Conservation (phyloP, 2,113 vertebrate genomes). For the Carassius carassius region DNA sequence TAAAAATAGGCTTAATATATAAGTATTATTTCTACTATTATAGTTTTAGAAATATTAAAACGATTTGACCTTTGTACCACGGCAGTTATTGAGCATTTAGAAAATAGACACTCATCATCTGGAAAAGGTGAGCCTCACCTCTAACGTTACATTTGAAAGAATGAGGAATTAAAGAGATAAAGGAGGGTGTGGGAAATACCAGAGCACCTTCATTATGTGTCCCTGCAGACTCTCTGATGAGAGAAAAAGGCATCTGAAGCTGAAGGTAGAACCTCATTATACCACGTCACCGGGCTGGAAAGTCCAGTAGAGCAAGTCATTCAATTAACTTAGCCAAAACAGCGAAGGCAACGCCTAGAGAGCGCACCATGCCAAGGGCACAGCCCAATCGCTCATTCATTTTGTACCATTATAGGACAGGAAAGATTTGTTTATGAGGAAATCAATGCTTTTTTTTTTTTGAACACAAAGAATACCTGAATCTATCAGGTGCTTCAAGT, state of each 20-base stretch:
- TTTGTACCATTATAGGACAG: background rate
- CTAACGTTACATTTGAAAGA: slow-evolving; percentile 8
- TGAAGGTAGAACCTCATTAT: slow-evolving; percentile 23
- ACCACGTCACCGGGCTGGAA: background rate
- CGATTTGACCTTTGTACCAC: background rate
- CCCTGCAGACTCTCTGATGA: background rate
- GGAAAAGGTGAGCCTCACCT: slow-evolving; percentile 11
- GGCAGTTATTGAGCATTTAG: background rate
- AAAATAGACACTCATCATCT: background rate
- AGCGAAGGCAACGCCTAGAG: slow-evolving; percentile 19
- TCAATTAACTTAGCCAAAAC: slow-evolving; percentile 32
- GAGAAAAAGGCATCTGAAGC: slow-evolving; percentile 25
- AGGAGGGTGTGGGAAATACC: slow-evolving; percentile 17
- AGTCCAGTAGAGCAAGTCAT: slow-evolving; percentile 32
- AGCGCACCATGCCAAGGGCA: background rate
- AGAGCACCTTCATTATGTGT: background rate
- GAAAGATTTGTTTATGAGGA: background rate
- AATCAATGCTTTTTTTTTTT: background rate
- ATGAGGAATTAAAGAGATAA: slow-evolving; percentile 19
- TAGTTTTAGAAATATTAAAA: background rate
- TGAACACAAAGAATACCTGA: background rate
- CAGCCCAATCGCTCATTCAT: background rate
- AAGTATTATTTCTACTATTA: background rate
- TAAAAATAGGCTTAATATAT: background rate
- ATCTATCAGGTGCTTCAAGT: slow-evolving; percentile 2